Percentiles rank a stretch among this genome's conserved stretches.
Conservation (phyloP, 2,888 invertebrate genomes). For the Erynnis tages region DNA sequence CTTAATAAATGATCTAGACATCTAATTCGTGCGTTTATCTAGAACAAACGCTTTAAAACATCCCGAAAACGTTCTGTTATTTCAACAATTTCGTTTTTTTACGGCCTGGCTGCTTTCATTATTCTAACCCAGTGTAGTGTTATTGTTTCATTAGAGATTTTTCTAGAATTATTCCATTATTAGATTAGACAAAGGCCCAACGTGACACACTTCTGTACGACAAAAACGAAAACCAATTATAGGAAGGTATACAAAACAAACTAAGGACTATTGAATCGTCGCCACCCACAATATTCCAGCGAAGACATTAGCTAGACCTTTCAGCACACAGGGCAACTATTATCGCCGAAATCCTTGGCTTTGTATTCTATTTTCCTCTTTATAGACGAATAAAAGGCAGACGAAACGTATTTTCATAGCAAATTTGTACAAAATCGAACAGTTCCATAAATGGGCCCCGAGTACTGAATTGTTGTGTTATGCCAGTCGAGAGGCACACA, state of each 20-base stretch:
- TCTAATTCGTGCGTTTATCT: no score
- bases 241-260: constrained; percentile 8
- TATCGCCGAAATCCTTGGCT: no score
- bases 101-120: not conserved
- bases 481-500: constrained; percentile 32
- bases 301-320: constrained; percentile 13
- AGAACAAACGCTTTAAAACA: not conserved
- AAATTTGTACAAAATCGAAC: no score
- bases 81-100: not conserved
- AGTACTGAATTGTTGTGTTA: constrained; percentile 14
- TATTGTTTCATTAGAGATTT: constrained; percentile 27
- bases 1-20: no score
- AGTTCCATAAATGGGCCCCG: not conserved
- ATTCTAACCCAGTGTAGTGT: not conserved
- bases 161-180: constrained; percentile 23
- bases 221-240: constrained; percentile 31
- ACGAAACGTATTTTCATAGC: no score
- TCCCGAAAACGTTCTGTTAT: constrained; percentile 1
- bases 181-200: constrained; percentile 14
- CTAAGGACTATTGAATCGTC: constrained; percentile 7
- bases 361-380: no score
- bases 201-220: constrained; percentile 26
- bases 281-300: constrained; percentile 1
- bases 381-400: no score
- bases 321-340: not conserved